Evolutionary conservation across 2,113 vertebrate genomes (phyloP), one percentile per base, ranked within the genome.

Genomic region (Epinephelus moara): DNA sequence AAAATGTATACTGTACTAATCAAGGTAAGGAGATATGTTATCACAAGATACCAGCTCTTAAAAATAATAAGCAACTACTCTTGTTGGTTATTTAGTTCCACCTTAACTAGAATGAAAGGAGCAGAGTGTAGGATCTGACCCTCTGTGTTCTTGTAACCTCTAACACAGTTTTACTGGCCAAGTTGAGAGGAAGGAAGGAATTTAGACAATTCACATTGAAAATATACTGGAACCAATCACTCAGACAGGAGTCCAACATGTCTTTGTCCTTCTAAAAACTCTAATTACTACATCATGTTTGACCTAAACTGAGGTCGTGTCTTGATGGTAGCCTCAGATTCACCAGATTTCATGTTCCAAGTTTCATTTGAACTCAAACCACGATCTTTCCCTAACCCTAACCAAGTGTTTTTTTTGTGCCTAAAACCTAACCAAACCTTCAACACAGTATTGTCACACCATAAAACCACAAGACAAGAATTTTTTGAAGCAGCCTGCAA

Each of bases 221-320:
- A 53, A 75, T 23, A 50, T 15, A 4, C 40, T 30, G 6, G 7
- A n/a, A 18, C 9, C 19, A 61, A n/a, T 40, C 4, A 73, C 19
- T 40, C 27, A 13, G 45, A 50, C 64, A 69, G 14, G 21, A 50
- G 1, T 68, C 25, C 45, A 68, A 37, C 10, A 21, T 67, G 45
- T 30, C 45, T 50, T 47, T 62, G 50, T 14, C 33, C 19, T 55
- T 75, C 15, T 55, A 55, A 63, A 75, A 18, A 63, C 71, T 50
- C 4, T 7, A 61, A 49, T 50, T 61, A 61, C 19, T 49, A 11
- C 14, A 45, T 4, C 6, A 6, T 17, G 30, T 42, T 23, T 70
- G 1, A 25, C 47, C 27, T 8, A 47, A 47, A 61, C 15, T 50
- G 5, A 50, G 14, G 15, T 50, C 11, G 42, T 50, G 47, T 49